phyloP scores from a whole-genome alignment of 2,888 invertebrate species.

The Diaphora mendica region DNA sequence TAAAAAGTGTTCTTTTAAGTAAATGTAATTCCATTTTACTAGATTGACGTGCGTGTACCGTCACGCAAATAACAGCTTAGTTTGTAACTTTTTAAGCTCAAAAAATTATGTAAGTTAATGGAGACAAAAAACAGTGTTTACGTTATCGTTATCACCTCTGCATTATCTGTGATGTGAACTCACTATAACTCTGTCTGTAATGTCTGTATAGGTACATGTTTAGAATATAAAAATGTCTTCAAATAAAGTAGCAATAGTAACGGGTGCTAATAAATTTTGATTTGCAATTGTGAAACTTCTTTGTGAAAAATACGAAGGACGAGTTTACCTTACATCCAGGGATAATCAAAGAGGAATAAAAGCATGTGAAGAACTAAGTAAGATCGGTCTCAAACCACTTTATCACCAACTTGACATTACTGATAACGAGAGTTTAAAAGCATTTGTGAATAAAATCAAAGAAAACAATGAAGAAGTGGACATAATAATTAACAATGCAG shows the following conservation, averaged over 20 bases:
- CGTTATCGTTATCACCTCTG: background rate
- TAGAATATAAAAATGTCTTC: slow-evolving; percentile 49
- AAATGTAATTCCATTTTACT: too few relatives aligned
- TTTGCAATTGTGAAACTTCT: slow-evolving; percentile 88
- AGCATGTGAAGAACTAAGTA: slow-evolving; percentile 86
- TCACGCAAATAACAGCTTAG: too few relatives aligned
- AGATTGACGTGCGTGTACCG: too few relatives aligned
- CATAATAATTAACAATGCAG: slow-evolving; percentile 92
- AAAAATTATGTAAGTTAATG: background rate
- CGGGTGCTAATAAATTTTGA: slow-evolving; percentile 91
- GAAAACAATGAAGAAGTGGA: slow-evolving; percentile 88
- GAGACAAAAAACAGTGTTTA: background rate
- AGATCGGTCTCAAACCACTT: slow-evolving; percentile 76
- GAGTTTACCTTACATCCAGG: slow-evolving; percentile 90
- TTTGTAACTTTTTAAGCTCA: background rate
- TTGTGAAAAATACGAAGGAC: slow-evolving; percentile 88
- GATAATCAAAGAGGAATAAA: slow-evolving; percentile 84
- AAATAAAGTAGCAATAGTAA: slow-evolving; percentile 83
- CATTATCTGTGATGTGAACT: background rate
- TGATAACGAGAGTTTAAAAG: slow-evolving; percentile 84
- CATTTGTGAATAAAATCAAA: slow-evolving; percentile 84
- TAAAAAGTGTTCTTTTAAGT: background rate
- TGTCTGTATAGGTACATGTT: too few relatives aligned
- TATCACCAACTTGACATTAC: slow-evolving; percentile 91
- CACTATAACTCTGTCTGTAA: background rate